phyloP scores from a whole-genome alignment of 2,113 vertebrate species.

The Eidolon helvum region DNA sequence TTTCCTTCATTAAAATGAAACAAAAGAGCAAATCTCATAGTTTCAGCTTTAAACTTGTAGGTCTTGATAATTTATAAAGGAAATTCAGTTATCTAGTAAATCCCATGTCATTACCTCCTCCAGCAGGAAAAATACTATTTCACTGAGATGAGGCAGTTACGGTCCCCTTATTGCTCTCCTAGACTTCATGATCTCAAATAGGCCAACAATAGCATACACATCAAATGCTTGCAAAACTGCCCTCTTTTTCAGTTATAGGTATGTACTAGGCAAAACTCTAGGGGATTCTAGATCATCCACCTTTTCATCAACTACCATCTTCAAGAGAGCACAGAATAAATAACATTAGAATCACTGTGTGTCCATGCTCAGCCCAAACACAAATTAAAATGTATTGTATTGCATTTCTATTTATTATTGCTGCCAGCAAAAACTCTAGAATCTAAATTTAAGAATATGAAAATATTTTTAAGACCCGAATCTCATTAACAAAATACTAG shows the following conservation, averaged over 20 bases:
- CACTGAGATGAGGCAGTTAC: background rate
- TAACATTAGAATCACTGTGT: background rate
- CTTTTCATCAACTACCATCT: background rate
- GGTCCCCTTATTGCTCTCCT: background rate
- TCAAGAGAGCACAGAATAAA: background rate
- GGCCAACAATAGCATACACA: background rate
- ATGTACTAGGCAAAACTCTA: background rate
- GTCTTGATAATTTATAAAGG: background rate
- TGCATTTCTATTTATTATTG: background rate
- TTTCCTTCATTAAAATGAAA: background rate
- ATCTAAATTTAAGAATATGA: constrained; percentile 7
- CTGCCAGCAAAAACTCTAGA: background rate
- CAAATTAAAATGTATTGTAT: background rate
- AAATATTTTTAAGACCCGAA: background rate
- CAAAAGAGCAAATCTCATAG: background rate
- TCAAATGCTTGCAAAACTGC: background rate
- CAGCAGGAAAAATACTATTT: background rate
- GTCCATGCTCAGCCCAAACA: background rate
- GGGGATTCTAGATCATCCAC: background rate
- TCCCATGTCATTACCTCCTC: background rate
- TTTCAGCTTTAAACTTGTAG: background rate
- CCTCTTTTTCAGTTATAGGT: background rate
- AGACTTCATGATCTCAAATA: background rate
- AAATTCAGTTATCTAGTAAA: background rate
- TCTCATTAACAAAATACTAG: background rate